Base-by-base conservation (phyloP, 2,888 invertebrate genomes). In the Agrotis puta region DNA sequence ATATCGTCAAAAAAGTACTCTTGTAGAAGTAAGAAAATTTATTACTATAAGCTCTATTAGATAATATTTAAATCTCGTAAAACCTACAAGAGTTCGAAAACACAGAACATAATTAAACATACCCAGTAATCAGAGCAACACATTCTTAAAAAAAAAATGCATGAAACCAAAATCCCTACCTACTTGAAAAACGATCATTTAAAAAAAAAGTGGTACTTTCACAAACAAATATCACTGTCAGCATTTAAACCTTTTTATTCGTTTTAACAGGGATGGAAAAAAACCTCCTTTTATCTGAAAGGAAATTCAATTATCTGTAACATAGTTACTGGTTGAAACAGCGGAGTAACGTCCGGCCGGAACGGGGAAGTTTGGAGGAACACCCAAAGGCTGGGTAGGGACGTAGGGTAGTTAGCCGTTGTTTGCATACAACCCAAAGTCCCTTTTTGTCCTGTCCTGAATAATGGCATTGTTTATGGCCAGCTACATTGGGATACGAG, bases 371-470 rank as follows among this genome's bases (percentile, higher is more conserved):
- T 87, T 87, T 53, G 59, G 48, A 58, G 71, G 74, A 66, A 67
- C 73, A 79, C 66, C 80, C 83, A 64, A 64, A 65, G 84, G 83
- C 78, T 76, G 58, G 58, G 63, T 45, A 59, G 79, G 86, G 85
- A 53, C 57, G 63, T 50, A 59, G 79, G 86, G 85, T 85, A 85
- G 88, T 89, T 89, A 86, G 75, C 77, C 84, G 83, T 90, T 92
- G 91, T 92, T 92, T 92, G 91, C 89, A 90, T 92, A 89, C 88
- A 87, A 79, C 87, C 88, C 87, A 77, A 86, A 79, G 56, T 78
- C 84, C 86, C 77, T 78, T 82, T 79, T 74, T 70, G 75, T 69
- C 65, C 74, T 65, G 57, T 56, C 67, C 84, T 70, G 73, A 77
- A 81, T 79, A 83, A 85, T 74, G 56, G 63, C 65, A 72, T 85